Base-by-base conservation (phyloP, 2,888 invertebrate genomes). In the Acanthococcus lagerstroemiae region DNA sequence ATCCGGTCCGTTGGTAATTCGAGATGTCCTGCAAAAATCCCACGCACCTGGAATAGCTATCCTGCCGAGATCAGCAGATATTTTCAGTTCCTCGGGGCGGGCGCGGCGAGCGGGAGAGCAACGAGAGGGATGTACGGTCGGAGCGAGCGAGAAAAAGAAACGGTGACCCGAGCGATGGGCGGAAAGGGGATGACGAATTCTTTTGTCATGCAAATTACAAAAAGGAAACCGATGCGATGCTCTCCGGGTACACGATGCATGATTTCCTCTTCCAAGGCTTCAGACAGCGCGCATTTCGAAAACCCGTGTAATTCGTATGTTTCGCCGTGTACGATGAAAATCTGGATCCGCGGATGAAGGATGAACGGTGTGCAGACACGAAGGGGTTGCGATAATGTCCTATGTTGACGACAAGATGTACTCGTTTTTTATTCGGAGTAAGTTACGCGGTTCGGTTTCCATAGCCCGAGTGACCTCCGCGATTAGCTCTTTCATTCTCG, bases 11-110 rank as follows among this genome's bases (percentile, higher is more conserved):
- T 61, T 52, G 61, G 61, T 61, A 61, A 61, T 52, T 61, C 37
- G 61, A 61, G 61, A 61, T 61, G 61, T 61, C 61, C 61, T 61
- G 61, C 61, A 61, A 61, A 61, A 61, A 61, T 61, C 61, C 61
- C 61, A 61, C 61, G 61, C 61, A 61, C 61, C 61, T 61, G 61
- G 61, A 61, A 61, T 50, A 27, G 61, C 61, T 61, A 61, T 61
- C 61, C 61, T 61, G 61, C 61, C 26, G 61, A 61, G 61, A 61
- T 61, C 61, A 52, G 61, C 61, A 50, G 61, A 61, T 61, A 61
- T 61, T 61, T 61, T 52, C 46, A 52, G 50, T 52, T 48, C 30
- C 52, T 61, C 52, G 15, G 52, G 15, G 3, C 24, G 15, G 21
- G 9, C 12, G 52, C 5, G 24, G 24, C 9, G 52, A 22, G 22